Evolutionary conservation across 2,797 vertebrate genomes (phyloP), one percentile per base, ranked within the genome.

Genomic region (Melanotaenia parkinsoni): DNA sequence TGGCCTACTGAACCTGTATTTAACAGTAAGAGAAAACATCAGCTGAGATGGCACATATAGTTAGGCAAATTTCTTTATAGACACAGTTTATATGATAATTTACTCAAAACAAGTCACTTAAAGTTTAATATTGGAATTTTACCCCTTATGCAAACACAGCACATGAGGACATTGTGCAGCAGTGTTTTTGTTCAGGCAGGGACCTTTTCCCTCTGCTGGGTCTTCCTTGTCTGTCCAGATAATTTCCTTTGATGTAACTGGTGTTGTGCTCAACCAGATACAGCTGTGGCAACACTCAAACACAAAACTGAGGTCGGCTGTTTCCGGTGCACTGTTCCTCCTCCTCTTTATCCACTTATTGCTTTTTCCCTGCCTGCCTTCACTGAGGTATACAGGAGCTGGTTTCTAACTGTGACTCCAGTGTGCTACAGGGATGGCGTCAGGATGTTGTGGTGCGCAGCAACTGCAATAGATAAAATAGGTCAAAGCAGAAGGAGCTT

Each of bases 251-350:
- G 64, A 88, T 88, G 83, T 82, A 83, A 83, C 67, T 77, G 63
- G 76, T 88, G 86, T 89, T 89, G 38, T 63, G 70, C 76, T 63
- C 80, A 89, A 86, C 61, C 84, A 80, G 63, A 84, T 73, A 70
- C 91, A 92, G 91, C 90, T 92, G 91, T 90, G 79, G 83, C 83
- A 92, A 91, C 89, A 91, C 79, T 74, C 51, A 18, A 73, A 80
- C 77, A 70, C 70, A 79, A 67, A 80, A 64, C 85, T 70, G 66
- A 85, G 81, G 73, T 88, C 72, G 54, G 67, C 70, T 68, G 61
- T 82, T 84, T 90, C 85, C 73, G 58, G 81, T 63, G 50, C 50
- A 6, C 70, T 82, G 61, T 73, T 75, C 70, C 62, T 58, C 64
- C 67, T 82, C 63, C 72, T 62, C 74, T 60, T 80, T 50, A 40